These are phyloP conservation scores for Mobula birostris DNA, from an alignment of 2,113 vertebrate genomes.

Conservation along the genomic window DNA sequence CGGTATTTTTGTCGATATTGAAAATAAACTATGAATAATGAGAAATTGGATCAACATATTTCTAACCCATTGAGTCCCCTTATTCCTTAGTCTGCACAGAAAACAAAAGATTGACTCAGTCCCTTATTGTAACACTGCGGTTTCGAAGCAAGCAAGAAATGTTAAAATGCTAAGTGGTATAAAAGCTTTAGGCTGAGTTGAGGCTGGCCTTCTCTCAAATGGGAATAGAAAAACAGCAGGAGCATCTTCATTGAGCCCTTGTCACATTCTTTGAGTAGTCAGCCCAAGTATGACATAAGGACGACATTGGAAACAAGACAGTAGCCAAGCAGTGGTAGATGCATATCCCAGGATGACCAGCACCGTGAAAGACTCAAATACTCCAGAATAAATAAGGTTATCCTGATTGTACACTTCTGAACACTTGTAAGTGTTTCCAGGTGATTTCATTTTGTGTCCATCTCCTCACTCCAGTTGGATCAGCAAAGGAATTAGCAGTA, in stretches of 20 bases:
- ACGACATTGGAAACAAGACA: neutral
- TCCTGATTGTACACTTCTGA: neutral
- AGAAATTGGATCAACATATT: neutral
- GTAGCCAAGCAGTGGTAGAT: neutral
- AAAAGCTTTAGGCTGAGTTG: neutral
- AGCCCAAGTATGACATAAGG: neutral
- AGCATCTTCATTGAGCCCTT: neutral
- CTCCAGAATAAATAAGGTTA: neutral
- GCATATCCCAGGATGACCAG: neutral
- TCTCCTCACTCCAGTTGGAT: neutral
- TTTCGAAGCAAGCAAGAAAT: neutral
- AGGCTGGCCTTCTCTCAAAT: neutral
- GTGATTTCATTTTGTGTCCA: neutral
- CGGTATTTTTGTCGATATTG: neutral
- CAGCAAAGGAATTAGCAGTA: neutral
- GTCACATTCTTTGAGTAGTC: neutral
- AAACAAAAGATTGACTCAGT: neutral
- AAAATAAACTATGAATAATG: neutral
- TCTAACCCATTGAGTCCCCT: neutral
- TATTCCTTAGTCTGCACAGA: neutral
- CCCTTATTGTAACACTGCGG: neutral
- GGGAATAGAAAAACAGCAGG: neutral
- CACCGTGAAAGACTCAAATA: neutral
- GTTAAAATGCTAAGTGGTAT: neutral
- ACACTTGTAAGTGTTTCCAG: neutral